Conservation (phyloP, 2,797 vertebrate species). For the Xiphophorus birchmanni region DNA sequence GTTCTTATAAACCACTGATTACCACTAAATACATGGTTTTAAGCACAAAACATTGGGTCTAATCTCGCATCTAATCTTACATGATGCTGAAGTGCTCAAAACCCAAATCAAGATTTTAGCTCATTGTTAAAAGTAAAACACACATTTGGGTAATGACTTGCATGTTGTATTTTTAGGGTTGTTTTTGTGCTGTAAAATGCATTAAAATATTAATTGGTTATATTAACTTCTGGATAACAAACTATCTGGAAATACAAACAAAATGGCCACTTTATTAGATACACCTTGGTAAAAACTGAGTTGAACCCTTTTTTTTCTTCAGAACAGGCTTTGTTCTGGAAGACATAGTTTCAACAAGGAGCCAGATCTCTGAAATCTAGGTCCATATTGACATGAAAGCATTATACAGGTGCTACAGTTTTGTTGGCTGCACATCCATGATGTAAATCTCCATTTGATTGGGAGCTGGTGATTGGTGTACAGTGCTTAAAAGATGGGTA, state of each 20-base stretch:
- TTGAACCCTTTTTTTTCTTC: background rate
- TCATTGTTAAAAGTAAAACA: slow-evolving; percentile 26
- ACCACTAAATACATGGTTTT: slow-evolving; percentile 45
- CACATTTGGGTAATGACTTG: slow-evolving; percentile 1
- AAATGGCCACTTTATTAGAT: background rate
- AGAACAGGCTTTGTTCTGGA: background rate
- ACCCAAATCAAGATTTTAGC: background rate
- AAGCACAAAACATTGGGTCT: slow-evolving; percentile 32
- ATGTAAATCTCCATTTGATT: background rate
- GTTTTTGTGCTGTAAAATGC: slow-evolving; percentile 2
- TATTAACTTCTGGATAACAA: slow-evolving; percentile 10
- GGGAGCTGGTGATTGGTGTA: background rate
- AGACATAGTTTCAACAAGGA: background rate
- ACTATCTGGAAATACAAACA: background rate
- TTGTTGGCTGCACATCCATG: background rate
- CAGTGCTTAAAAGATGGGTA: background rate
- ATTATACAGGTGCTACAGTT: background rate
- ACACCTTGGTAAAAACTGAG: background rate
- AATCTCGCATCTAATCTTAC: background rate
- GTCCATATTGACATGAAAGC: background rate
- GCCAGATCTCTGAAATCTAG: background rate
- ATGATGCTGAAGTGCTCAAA: slow-evolving; percentile 12
- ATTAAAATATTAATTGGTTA: background rate
- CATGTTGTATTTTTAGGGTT: background rate
- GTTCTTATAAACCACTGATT: slow-evolving; percentile 33